These are phyloP conservation scores for Callyntrura sp. DNA, from an alignment of 2,888 invertebrate species.

Conservation along the genomic window DNA sequence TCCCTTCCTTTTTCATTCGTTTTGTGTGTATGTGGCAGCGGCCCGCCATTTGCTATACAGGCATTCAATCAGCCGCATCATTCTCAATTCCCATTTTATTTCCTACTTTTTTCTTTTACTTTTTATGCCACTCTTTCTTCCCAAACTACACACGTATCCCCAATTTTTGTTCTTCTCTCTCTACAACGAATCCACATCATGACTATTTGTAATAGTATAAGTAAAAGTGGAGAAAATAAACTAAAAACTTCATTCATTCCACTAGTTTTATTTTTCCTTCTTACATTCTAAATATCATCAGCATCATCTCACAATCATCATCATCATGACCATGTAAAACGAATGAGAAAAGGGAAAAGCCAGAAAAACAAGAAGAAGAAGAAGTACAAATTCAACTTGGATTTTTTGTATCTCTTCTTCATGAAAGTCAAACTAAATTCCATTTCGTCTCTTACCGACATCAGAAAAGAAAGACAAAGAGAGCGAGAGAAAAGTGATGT, in stretches of 20 bases:
- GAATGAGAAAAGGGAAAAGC: neutral
- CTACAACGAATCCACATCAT: constrained; percentile 26
- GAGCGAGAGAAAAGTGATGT: constrained; percentile 8
- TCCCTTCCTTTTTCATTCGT: neutral
- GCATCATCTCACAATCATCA: no score
- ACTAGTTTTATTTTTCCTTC: neutral
- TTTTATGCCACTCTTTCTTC: constrained; percentile 37
- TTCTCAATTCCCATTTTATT: constrained; percentile 61
- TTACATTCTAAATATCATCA: neutral
- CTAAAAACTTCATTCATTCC: constrained; percentile 37
- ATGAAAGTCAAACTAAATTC: constrained; percentile 61
- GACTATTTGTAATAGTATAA: neutral
- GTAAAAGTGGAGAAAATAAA: neutral
- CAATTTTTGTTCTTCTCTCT: neutral
- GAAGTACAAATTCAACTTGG: no score
- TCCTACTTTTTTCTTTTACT: constrained; percentile 30
- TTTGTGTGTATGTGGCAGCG: neutral
- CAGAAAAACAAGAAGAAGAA: constrained; percentile 22
- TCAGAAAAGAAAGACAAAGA: neutral
- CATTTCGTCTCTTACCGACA: neutral
- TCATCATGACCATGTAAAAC: constrained; percentile 25
- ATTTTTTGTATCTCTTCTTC: constrained; percentile 15
- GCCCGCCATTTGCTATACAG: no score
- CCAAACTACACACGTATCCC: constrained; percentile 6
- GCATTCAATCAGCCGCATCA: constrained; percentile 67